Base-by-base conservation (phyloP, 2,797 vertebrate species). In the Meda fulgida region DNA sequence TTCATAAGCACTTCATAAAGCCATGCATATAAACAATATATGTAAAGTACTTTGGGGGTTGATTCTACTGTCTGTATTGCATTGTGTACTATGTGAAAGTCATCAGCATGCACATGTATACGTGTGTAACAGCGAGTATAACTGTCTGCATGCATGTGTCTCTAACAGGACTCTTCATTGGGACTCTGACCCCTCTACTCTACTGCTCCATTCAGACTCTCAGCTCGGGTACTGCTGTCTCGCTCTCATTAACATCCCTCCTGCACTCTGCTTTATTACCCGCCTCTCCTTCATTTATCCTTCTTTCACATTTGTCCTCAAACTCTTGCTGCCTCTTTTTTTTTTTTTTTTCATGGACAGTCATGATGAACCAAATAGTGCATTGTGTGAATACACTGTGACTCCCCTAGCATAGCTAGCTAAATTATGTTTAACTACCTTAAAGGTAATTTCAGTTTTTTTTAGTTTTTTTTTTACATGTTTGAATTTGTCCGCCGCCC, bases 171-270 rank as follows among this genome's bases (percentile, higher is more conserved):
- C 97, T 95, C 98, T 99, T 95, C 98, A 99, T 92, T 99, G 98
- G 98, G 98, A 99, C 94, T 98, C 98, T 96, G 98, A 99, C 96
- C 98, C 98, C 89, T 99, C 97, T 93, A 97, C 97, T 96, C 97
- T 99, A 93, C 98, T 99, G 96, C 98, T 99, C 90, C 98, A 99
- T 96, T 98, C 98, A 96, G 98, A 99, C 96, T 98, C 97, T 96
- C 97, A 99, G 96, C 95, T 99, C 96, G 97, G 98, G 98, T 99
- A 99, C 96, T 97, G 95, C 95, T 89, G 87, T 90, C 88, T 91
- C 87, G 88, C 46, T 69, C 36, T 66, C 80, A 75, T 55, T 84
- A 46, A 26, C 71, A 31, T 83, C 79, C 48, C 48, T 21, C 81
- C 40, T 60, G 43, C 76, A 10, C 11, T 31, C 40, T 80, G 26